phyloP scores from a whole-genome alignment of 1,140 invertebrate genomes.

The Drosophila takahashii region DNA sequence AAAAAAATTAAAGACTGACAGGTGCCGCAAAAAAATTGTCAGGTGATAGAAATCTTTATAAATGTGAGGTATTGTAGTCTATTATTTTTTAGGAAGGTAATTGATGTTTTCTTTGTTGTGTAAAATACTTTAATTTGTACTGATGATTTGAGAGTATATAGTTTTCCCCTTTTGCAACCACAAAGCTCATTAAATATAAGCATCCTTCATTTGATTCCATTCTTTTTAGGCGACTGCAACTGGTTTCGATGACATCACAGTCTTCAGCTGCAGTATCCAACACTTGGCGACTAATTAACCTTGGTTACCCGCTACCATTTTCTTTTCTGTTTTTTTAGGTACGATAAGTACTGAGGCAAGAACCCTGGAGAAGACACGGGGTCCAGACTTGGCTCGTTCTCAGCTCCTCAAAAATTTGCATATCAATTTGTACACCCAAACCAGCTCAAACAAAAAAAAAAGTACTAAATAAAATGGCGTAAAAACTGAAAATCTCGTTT shows the following conservation, averaged over 20 bases:
- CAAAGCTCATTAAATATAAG: constrained; percentile 19
- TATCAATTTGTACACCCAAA: constrained; percentile 81
- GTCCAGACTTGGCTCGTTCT: constrained; percentile 18
- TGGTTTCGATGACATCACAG: constrained; percentile 22
- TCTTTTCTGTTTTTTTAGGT: constrained; percentile 17
- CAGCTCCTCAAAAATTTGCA: constrained; percentile 76
- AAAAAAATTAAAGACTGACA: constrained; percentile 1
- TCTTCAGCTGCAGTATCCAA: constrained; percentile 37
- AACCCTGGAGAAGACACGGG: constrained; percentile 5
- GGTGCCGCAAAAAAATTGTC: constrained; percentile 2
- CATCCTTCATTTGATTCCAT: not conserved
- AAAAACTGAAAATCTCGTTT: constrained; percentile 70
- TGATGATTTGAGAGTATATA: too few relatives aligned
- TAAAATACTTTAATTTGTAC: too few relatives aligned
- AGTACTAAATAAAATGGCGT: constrained; percentile 63
- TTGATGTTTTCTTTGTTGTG: too few relatives aligned
- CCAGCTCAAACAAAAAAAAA: constrained; percentile 3
- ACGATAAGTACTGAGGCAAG: constrained; percentile 33
- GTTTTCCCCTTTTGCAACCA: not conserved
- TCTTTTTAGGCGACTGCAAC: not conserved
- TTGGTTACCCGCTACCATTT: constrained; percentile 47
- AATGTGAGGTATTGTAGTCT: too few relatives aligned
- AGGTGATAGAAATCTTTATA: not conserved
- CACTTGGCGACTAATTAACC: constrained; percentile 76
- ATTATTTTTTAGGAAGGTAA: too few relatives aligned